Percentiles rank a stretch among this genome's conserved stretches.
These are phyloP conservation scores for Pangasius larnaudii DNA, from an alignment of 2,797 vertebrate species.

Conservation along the genomic window DNA sequence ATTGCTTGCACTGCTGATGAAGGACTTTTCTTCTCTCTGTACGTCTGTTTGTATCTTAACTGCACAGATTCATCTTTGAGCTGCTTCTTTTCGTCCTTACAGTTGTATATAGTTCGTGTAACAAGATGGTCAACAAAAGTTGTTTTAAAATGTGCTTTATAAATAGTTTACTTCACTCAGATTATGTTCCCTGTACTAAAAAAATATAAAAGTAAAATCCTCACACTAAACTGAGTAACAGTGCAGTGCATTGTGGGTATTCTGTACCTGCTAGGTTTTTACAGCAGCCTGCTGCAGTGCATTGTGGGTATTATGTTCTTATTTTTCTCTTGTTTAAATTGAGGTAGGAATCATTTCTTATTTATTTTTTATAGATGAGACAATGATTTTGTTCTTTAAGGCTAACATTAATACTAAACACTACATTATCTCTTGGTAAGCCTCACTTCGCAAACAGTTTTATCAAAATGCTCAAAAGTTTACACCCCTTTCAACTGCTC, in stretches of 20 bases:
- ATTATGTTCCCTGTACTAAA: too few species aligned
- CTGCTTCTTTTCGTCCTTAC: too few species aligned
- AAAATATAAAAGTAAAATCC: too few species aligned
- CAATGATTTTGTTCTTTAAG: background rate
- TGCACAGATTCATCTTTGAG: too few species aligned
- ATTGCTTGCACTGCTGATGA: too few species aligned
- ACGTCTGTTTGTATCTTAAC: too few species aligned
- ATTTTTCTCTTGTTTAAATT: background rate
- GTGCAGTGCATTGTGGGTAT: background rate
- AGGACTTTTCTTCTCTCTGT: background rate
- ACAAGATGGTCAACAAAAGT: too few species aligned
- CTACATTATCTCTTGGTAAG: background rate
- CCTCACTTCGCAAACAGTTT: background rate
- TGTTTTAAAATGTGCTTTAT: too few species aligned
- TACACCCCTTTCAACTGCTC: background rate
- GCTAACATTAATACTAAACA: background rate
- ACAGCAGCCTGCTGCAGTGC: background rate
- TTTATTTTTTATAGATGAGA: background rate
- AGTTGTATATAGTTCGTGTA: too few species aligned
- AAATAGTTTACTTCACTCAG: too few species aligned
- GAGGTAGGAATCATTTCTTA: background rate
- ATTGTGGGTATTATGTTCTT: background rate
- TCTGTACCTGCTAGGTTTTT: background rate
- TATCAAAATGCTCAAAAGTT: background rate
- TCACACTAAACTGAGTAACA: too few species aligned